Evolutionary conservation across 2,113 vertebrate genomes (phyloP).

Genomic region (Stictonetta naevosa): DNA sequence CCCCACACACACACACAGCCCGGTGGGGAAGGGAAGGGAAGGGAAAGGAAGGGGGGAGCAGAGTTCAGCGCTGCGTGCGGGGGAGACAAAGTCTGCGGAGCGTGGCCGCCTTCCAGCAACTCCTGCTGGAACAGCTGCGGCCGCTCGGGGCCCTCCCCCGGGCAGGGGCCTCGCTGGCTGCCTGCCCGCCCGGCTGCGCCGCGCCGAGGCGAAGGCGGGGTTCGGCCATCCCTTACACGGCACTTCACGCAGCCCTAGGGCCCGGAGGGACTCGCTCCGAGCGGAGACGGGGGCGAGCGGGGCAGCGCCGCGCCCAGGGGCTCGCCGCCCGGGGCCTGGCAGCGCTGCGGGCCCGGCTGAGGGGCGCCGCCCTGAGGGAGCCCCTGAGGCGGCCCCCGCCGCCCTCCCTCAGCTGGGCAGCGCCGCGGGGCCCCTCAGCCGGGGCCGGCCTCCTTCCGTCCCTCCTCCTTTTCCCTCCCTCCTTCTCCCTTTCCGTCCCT

Average conservation of each 20-base stretch:
- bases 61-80: conserved; percentile 5
- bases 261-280: background rate
- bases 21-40: too few relatives aligned
- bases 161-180: conserved; percentile 44
- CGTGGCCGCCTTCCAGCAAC: conserved; percentile 35
- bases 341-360: too few relatives aligned
- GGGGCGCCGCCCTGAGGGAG: background rate
- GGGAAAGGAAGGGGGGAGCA: background rate
- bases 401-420: too few relatives aligned
- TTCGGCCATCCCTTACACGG: conserved; percentile 50
- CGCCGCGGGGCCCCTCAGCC: background rate
- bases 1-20: too few relatives aligned
- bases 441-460: background rate
- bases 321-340: too few relatives aligned
- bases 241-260: conserved; percentile 45
- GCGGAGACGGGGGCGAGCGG: too few relatives aligned
- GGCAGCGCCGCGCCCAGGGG: too few relatives aligned
- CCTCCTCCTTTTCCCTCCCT: too few relatives aligned
- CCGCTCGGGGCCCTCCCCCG: background rate
- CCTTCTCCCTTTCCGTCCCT: too few relatives aligned
- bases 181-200: conserved; percentile 31
- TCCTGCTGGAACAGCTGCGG: conserved; percentile 39
- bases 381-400: background rate
- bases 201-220: conserved; percentile 33
- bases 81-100: conserved; percentile 18